Conservation (phyloP, 1,140 invertebrate species). For the Ruditapes philippinarum region DNA sequence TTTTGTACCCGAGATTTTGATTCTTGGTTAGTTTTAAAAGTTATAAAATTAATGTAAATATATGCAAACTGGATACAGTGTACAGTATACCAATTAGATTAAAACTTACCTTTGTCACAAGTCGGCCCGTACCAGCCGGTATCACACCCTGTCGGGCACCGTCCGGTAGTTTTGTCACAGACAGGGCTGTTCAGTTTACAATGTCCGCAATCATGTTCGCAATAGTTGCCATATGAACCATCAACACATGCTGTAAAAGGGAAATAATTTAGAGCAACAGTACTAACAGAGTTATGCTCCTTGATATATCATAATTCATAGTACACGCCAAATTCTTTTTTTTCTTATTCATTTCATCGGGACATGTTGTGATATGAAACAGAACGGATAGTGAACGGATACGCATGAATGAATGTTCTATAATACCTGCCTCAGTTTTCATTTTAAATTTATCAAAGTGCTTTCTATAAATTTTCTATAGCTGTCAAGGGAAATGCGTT, state of each 20-base stretch:
- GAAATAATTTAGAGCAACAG: neutral
- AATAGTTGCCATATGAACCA: slow-evolving; percentile 33
- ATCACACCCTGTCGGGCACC: slow-evolving; percentile 25
- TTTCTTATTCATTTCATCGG: neutral
- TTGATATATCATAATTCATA: neutral
- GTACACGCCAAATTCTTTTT: too few relatives aligned
- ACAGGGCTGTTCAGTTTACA: neutral
- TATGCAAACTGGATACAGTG: too few relatives aligned
- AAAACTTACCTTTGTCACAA: neutral
- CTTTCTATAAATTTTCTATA: too few relatives aligned
- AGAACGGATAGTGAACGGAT: too few relatives aligned
- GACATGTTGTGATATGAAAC: too few relatives aligned
- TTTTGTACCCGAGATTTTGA: too few relatives aligned
- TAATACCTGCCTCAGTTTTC: too few relatives aligned
- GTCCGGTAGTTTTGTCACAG: slow-evolving; percentile 38
- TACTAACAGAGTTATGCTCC: neutral
- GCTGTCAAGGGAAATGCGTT: too few relatives aligned
- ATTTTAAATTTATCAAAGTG: too few relatives aligned
- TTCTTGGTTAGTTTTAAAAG: too few relatives aligned
- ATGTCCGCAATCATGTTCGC: slow-evolving; percentile 5
- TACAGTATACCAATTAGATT: neutral
- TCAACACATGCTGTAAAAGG: slow-evolving; percentile 32
- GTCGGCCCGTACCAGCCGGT: neutral
- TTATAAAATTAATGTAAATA: too few relatives aligned
- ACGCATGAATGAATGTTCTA: too few relatives aligned